Evolutionary conservation across 2,888 invertebrate genomes (phyloP).

Genomic region (Melanchra persicariae): DNA sequence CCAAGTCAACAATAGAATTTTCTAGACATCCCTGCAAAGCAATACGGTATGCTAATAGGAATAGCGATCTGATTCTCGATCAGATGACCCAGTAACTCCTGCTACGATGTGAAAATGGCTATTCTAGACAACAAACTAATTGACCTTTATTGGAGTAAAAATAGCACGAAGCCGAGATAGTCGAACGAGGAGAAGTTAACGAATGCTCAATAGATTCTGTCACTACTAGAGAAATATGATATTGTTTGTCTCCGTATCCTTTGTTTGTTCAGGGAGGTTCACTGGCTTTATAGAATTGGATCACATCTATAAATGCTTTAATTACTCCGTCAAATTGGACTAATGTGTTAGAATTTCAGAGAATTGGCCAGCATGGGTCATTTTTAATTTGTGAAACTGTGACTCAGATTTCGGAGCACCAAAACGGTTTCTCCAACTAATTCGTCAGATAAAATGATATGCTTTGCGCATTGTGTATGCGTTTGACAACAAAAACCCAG

Average conservation of each 20-base stretch:
- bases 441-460: not conserved
- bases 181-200: slow-evolving; percentile 16
- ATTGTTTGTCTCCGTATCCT: slow-evolving; percentile 21
- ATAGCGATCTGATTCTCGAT: slow-evolving; percentile 17
- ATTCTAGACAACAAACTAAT: slow-evolving; percentile 44
- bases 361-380: slow-evolving; percentile 46
- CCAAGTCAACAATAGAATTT: slow-evolving; percentile 19
- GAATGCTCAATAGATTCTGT: slow-evolving; percentile 34
- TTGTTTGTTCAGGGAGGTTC: slow-evolving; percentile 13
- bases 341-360: slow-evolving; percentile 56
- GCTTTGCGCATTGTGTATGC: not conserved
- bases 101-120: slow-evolving; percentile 25
- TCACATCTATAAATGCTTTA: slow-evolving; percentile 42
- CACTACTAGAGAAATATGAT: slow-evolving; percentile 15
- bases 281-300: slow-evolving; percentile 22
- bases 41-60: slow-evolving; percentile 5
- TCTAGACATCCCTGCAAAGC: slow-evolving; percentile 9
- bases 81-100: slow-evolving; percentile 39
- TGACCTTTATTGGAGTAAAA: slow-evolving; percentile 48
- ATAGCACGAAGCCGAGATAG: slow-evolving; percentile 37
- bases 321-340: slow-evolving; percentile 45
- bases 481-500: not conserved
- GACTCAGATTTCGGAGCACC: slow-evolving; percentile 49
- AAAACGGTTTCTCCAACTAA: slow-evolving; percentile 3
- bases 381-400: slow-evolving; percentile 35